Evolutionary conservation across 1,140 invertebrate species (phyloP).

Genomic region (Ooceraea biroi): DNA sequence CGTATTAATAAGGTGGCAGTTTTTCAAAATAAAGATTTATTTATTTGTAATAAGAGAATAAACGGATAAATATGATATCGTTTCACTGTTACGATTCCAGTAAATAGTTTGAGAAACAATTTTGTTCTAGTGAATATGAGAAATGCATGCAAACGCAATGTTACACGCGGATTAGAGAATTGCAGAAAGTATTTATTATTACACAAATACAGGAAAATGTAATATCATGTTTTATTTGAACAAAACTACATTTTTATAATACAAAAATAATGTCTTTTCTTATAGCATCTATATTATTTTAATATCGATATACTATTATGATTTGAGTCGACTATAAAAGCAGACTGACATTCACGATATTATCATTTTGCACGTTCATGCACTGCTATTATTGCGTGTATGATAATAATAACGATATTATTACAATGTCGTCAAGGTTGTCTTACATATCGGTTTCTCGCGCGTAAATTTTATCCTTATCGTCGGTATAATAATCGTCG

Average conservation of each 20-base stretch:
- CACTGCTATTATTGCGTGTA: constrained; percentile 36
- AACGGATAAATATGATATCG: too few relatives aligned
- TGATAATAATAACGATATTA: constrained; percentile 23
- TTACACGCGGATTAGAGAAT: background rate
- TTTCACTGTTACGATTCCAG: too few relatives aligned
- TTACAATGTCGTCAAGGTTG: constrained; percentile 42
- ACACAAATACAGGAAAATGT: background rate
- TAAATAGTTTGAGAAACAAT: too few relatives aligned
- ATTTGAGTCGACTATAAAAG: constrained; percentile 22
- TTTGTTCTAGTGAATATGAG: background rate
- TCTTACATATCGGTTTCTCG: constrained; percentile 12
- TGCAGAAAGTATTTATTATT: background rate
- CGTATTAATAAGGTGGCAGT: too few relatives aligned
- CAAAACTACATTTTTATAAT: background rate
- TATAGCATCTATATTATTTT: constrained; percentile 5
- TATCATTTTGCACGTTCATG: background rate
- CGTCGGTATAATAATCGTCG: constrained; percentile 15
- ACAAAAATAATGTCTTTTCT: background rate
- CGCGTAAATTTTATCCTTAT: constrained; percentile 27
- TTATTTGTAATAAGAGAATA: too few relatives aligned
- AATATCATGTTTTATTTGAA: background rate
- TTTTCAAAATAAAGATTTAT: too few relatives aligned
- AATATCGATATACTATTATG: constrained; percentile 22
- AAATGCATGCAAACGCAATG: background rate
- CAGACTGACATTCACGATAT: constrained; percentile 43